Conservation (phyloP, 1,140 invertebrate genomes). For the Coenobita brevimanus region DNA sequence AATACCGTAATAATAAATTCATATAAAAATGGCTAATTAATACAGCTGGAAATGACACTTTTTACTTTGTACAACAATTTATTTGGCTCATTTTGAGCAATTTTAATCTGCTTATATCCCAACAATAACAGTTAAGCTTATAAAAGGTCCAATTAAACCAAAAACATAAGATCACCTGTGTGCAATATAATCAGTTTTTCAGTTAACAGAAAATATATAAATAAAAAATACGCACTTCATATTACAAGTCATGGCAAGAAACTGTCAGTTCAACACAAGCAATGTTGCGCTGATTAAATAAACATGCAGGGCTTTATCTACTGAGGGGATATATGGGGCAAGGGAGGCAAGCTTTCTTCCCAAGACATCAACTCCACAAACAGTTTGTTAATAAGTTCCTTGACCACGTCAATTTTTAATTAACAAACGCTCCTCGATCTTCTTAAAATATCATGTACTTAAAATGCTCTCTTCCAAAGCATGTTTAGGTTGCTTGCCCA, state of each 20-base stretch:
- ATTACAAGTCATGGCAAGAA: not conserved
- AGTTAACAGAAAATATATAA: not conserved
- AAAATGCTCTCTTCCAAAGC: too few relatives aligned
- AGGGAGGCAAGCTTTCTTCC: not conserved
- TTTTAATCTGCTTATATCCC: too few relatives aligned
- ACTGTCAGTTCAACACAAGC: not conserved
- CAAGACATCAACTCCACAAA: too few relatives aligned
- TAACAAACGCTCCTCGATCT: too few relatives aligned
- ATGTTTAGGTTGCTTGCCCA: too few relatives aligned
- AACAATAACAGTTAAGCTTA: too few relatives aligned
- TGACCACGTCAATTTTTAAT: too few relatives aligned
- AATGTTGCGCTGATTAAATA: not conserved
- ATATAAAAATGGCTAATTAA: too few relatives aligned
- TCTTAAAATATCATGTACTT: too few relatives aligned
- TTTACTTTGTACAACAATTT: not conserved
- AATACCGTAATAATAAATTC: too few relatives aligned
- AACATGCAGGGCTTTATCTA: not conserved
- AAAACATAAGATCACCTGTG: not conserved
- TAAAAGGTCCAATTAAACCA: too few relatives aligned
- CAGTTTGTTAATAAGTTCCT: too few relatives aligned
- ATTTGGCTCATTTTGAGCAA: not conserved
- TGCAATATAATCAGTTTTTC: not conserved
- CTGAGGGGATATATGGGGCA: not conserved
- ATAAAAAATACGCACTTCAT: not conserved
- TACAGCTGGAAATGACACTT: not conserved